Evolutionary conservation across 2,113 vertebrate genomes (phyloP).

Genomic region (Paradoxurus hermaphroditus): DNA sequence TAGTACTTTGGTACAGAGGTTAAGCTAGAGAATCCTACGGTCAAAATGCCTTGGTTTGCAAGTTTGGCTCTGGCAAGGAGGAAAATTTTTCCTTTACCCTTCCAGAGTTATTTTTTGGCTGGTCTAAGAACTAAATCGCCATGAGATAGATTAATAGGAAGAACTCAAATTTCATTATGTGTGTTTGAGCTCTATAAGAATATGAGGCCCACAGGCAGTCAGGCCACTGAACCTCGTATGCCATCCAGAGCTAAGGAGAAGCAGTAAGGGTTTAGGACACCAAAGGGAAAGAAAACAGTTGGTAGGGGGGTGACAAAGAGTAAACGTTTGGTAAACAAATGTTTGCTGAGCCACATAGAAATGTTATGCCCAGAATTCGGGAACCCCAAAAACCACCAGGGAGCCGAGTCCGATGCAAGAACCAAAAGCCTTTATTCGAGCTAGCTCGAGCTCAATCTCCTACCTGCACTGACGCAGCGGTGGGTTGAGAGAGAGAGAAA

Average conservation of each 20-base stretch:
- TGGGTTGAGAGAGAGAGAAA: too few relatives aligned
- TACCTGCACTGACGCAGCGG: too few relatives aligned
- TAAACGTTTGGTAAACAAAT: background rate
- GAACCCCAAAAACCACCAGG: too few relatives aligned
- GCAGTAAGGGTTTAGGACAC: background rate
- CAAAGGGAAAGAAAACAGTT: background rate
- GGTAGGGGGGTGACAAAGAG: background rate
- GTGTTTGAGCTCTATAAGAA: background rate
- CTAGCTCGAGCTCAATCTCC: too few relatives aligned
- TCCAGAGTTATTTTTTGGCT: background rate
- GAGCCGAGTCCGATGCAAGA: too few relatives aligned
- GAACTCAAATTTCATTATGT: background rate
- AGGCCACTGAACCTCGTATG: background rate
- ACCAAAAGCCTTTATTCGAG: too few relatives aligned
- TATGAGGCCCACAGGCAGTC: background rate
- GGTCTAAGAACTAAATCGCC: background rate
- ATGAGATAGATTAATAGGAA: background rate
- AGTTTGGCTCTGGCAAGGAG: background rate
- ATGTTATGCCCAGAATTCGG: too few relatives aligned
- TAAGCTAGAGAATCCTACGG: background rate
- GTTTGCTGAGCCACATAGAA: background rate
- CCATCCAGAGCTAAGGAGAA: background rate
- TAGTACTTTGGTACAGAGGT: rapidly evolving
- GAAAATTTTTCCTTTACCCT: background rate
- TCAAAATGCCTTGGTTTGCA: background rate